Evolutionary conservation across 30 jellyfish, hydroid and myxozoan genomes (phyloP), one percentile per base, ranked within the genome.

Genomic region (Rhopilema esculentum): DNA sequence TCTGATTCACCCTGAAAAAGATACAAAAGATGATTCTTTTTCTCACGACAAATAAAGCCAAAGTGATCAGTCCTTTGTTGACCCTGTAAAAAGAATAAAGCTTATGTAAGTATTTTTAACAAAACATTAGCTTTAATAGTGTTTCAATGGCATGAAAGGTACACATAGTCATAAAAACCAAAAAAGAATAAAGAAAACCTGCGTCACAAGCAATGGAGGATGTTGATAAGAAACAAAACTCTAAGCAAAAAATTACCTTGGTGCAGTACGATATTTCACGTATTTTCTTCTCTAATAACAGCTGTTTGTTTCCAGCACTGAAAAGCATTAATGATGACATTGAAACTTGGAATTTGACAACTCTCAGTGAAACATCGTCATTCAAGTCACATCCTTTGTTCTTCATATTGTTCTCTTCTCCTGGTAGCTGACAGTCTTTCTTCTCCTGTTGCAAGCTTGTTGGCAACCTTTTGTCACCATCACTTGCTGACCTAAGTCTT

Each of bases 1-100:
- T 94, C 99, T 49, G 99, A 85, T 68, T 94, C 99, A 51, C 97
- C 99, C 77, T 87, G 97, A 66, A 94, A 94, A 16, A 90, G 84
- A 72, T 94, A 94, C 84, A 96, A 80, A 1, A 87, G 82, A 77
- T 89, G 97, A 28, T 82, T 68, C 53, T 94, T 96, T 74, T 80
- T 89, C 80, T 94, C 99, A 31, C 95, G 87, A 61, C 97, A 94
- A 66, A 94, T 90, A 51, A 94, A 94, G n/a, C 97, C 99, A 80
- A 94, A 94, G 72, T 94, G 97, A 65, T 94, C 99, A 4, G 83
- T 70, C 67, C 96, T 89, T n/a, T 76, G 77, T 17, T 89, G 97
- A 16, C 97, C 99, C 99, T 94, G 49, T 8, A 67, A 51, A 31
- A 61, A 27, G 17, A 61, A 66, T 52, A 64, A 48, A 40, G 12